phyloP scores from a whole-genome alignment of 2,888 invertebrate species.

The Actias luna region DNA sequence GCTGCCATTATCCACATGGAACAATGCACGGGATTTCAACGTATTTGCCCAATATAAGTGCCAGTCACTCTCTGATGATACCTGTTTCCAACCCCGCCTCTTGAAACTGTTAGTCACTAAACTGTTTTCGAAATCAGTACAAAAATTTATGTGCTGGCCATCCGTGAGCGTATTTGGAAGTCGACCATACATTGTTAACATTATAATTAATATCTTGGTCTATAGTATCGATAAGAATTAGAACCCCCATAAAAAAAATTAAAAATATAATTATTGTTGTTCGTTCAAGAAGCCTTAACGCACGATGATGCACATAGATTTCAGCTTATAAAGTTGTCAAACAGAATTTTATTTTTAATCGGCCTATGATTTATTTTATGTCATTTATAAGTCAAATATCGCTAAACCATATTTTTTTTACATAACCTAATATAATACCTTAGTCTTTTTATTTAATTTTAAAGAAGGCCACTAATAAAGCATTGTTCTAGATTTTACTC shows the following conservation, averaged over 20 bases:
- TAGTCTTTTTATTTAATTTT: not conserved
- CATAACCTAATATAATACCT: too few relatives aligned
- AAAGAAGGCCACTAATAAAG: not conserved
- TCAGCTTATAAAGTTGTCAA: not conserved
- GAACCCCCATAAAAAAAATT: not conserved
- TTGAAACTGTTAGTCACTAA: slow-evolving; percentile 49
- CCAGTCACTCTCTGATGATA: slow-evolving; percentile 93
- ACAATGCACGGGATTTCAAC: slow-evolving; percentile 92
- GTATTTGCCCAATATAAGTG: slow-evolving; percentile 97
- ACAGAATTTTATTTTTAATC: not conserved
- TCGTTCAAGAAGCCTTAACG: not conserved
- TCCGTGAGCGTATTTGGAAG: slow-evolving; percentile 63
- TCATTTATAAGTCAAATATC: not conserved
- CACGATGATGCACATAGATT: not conserved
- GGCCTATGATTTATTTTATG: not conserved
- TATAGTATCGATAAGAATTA: not conserved
- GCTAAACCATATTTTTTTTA: not conserved
- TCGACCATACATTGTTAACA: not conserved
- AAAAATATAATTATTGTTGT: not conserved
- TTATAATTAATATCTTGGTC: not conserved
- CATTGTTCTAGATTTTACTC: not conserved
- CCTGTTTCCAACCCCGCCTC: slow-evolving; percentile 86
- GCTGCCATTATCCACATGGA: slow-evolving; percentile 72
- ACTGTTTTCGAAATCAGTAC: slow-evolving; percentile 56
- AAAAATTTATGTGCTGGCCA: slow-evolving; percentile 80